Base-by-base conservation (phyloP, 2,888 invertebrate genomes). In the Pseudoips prasinana region DNA sequence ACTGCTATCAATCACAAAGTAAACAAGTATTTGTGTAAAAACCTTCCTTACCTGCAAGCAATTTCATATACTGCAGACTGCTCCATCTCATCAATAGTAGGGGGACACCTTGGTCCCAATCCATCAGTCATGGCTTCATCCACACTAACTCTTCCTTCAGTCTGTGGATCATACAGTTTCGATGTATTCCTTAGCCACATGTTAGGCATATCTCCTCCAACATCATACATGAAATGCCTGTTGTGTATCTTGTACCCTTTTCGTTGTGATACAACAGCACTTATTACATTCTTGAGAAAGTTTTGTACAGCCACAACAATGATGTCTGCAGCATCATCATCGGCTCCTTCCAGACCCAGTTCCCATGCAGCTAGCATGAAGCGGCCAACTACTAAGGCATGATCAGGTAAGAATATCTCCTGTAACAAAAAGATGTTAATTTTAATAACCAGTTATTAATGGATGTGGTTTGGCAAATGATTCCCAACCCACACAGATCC, bases 331-430 rank as follows among this genome's bases (percentile, higher is more conserved):
- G 96, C 95, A 45, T 91, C 92, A 61, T 96, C 95, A 43, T 96
- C 95, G 2, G 95, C 95, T 4, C 95, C 95, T 51, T 96, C 94
- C 23, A 98, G 90, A 0, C 96, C 96, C 28, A 92, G 91, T 64
- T 97, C 96, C 97, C 97, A 97, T 3, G 96, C 96, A 2, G 94
- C 93, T 6, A 97, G 90, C 76, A 96, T 92, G 57, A 97, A 92
- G 39, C 96, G 89, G 0, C 96, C 95, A 43, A 95, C 90, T 3
- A 97, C 92, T 62, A 97, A 92, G 0, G 94, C 94, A 45, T 93
- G 91, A 71, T 97, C 97, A 0, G 97, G 97, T 40, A 97, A 79
- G 61, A 95, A 93, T 36, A 95, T 81, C 74, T 96, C 96, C 71
- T 95, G 66, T 6, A 73, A 74, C 30, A 8, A 37, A 29, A 17